These are phyloP conservation scores for Notodonta ziczac DNA, from an alignment of 2,888 invertebrate genomes.

Conservation along the genomic window DNA sequence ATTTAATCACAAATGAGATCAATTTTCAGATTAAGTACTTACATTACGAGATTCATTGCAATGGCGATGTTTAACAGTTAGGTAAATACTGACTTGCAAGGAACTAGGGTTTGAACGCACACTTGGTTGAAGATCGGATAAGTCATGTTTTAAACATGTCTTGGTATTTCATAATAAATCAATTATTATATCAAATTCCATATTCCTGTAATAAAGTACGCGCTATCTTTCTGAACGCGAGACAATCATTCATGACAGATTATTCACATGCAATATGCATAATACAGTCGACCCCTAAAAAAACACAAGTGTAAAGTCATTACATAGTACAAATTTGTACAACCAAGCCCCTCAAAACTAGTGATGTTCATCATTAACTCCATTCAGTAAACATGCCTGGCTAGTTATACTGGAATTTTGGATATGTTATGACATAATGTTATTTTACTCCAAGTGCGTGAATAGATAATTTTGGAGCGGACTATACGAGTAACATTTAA, in stretches of 20 bases:
- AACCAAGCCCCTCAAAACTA: too few species aligned
- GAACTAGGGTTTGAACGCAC: constrained; percentile 60
- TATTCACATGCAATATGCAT: not conserved
- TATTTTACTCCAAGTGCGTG: too few species aligned
- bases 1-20: constrained; percentile 51
- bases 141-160: constrained; percentile 31
- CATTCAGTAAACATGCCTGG: too few species aligned
- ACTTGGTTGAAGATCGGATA: constrained; percentile 34
- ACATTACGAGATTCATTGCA: constrained; percentile 61
- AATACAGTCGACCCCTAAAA: not conserved
- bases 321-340: too few species aligned
- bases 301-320: too few species aligned
- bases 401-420: too few species aligned
- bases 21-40: constrained; percentile 50
- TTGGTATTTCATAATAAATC: constrained; percentile 26
- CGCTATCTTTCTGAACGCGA: constrained; percentile 23
- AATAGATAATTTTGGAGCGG: too few species aligned
- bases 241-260: constrained; percentile 18
- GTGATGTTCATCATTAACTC: too few species aligned
- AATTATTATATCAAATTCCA: constrained; percentile 43
- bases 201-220: constrained; percentile 33
- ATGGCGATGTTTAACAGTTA: constrained; percentile 60
- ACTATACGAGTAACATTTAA: not conserved
- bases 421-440: too few species aligned
- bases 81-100: constrained; percentile 65